A percentile compares a stretch with the other conserved stretches of the same genome.
Evolutionary conservation across 2,113 vertebrate genomes (phyloP).

Genomic region (Phocoena sinus): DNA sequence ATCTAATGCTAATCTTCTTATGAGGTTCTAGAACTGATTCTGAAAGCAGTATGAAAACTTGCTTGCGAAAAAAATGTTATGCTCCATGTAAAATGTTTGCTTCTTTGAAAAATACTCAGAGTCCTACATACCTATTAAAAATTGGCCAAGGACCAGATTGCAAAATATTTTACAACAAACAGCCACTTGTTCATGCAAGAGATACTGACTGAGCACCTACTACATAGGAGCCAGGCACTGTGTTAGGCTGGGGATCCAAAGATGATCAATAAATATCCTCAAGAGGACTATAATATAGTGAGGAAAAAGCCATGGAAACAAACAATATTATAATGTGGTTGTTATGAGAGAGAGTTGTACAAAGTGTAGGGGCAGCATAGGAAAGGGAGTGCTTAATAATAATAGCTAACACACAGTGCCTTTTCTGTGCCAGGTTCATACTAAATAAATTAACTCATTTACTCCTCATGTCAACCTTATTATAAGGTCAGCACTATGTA

Average conservation of each 20-base stretch:
- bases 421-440: neutral
- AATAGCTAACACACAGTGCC: neutral
- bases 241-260: neutral
- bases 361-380: neutral
- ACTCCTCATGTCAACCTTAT: neutral
- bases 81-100: neutral
- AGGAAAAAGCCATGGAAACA: neutral
- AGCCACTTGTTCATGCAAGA: neutral
- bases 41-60: constrained; percentile 29
- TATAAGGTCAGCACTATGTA: neutral
- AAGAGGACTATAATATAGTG: neutral
- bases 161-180: constrained; percentile 16
- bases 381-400: neutral
- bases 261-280: neutral
- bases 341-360: neutral
- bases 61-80: neutral
- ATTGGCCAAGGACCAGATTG: neutral
- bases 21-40: constrained; percentile 17
- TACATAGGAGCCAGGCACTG: neutral
- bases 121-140: constrained; percentile 26
- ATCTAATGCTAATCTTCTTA: constrained; percentile 7
- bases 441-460: neutral
- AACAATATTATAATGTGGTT: neutral
- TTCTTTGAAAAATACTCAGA: constrained; percentile 45
- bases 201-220: neutral